Base-by-base conservation (phyloP, 2,888 invertebrate species). In the Oscheius sp. region DNA sequence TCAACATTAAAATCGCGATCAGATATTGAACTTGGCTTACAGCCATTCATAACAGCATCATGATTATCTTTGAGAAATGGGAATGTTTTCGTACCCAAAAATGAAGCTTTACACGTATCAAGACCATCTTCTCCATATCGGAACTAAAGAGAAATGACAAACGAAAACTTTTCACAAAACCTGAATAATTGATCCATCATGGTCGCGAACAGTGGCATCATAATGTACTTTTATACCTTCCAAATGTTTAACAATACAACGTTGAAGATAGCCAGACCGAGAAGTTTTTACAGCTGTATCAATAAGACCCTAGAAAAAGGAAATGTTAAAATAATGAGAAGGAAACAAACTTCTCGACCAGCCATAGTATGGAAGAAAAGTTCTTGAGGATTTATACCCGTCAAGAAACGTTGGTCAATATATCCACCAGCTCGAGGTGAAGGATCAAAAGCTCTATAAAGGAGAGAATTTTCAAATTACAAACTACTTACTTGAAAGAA, bases 351-450 rank as follows among this genome's bases (percentile, higher is more conserved):
- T 92, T 99, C 99, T 89, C 99, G 92, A 71, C 99, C 99, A 70
- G 99, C 99, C 98, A 99, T 99, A 88, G 98, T 98, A 91, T 99
- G 98, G 90, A 97, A 98, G 91, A 96, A 99, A 89, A 96, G 96
- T 88, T 99, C 98, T 90, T 96, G 96, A 0, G 97, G 96, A 87
- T 94, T 93, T 84, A 99, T 95, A n/a, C 99, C 99, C 0, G 98
- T 97, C 92, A 98, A 93, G 89, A 99, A 99, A 12, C 99, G 92
- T 0, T 95, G 95, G 83, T 94, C 94, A 70, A 99, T 94, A 88
- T 96, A 99, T 0, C 99, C 99, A 9, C 99, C 88, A 18, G 88
- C 88, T 45, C 88, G 69, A 7, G 88, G 88, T 0, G 87, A 84
- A 0, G 88, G 80, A 70, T 88, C 87, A 66, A 87, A 88, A 18